phyloP scores from a whole-genome alignment of 1,140 invertebrate genomes.

The Notospermus geniculatus region DNA sequence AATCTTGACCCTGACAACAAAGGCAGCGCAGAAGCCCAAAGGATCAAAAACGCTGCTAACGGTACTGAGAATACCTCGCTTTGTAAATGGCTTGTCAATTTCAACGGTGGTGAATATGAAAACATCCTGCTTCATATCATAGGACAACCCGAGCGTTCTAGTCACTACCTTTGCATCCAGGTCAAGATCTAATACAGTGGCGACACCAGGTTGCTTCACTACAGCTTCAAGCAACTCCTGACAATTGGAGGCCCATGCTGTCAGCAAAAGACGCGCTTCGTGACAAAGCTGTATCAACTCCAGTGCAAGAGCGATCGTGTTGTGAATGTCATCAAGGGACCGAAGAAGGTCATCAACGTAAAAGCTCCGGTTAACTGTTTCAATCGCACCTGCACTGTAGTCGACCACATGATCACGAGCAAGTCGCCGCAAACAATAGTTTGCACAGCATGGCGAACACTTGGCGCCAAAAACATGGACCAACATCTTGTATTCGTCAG shows the following conservation, averaged over 20 bases:
- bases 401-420: neutral
- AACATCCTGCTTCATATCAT: too few relatives aligned
- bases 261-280: too few relatives aligned
- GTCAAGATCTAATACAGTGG: too few relatives aligned
- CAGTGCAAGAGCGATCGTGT: too few relatives aligned
- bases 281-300: too few relatives aligned
- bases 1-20: conserved; percentile 24
- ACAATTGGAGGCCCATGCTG: too few relatives aligned
- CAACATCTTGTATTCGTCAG: conserved; percentile 1
- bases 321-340: neutral
- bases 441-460: conserved; percentile 1
- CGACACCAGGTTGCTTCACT: too few relatives aligned
- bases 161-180: too few relatives aligned
- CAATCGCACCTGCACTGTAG: neutral
- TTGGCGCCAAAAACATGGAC: conserved; percentile 8
- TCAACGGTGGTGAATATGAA: too few relatives aligned
- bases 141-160: too few relatives aligned
- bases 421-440: neutral
- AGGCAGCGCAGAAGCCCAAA: conserved; percentile 25
- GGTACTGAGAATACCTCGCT: conserved; percentile 27
- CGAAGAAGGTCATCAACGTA: conserved; percentile 2
- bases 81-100: conserved; percentile 16
- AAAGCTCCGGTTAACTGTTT: neutral
- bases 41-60: conserved; percentile 33
- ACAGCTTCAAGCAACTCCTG: too few relatives aligned